Evolutionary conservation across 92 coral and sea anemone genomes (phyloP).

Genomic region (Parazoanthus darwini): DNA sequence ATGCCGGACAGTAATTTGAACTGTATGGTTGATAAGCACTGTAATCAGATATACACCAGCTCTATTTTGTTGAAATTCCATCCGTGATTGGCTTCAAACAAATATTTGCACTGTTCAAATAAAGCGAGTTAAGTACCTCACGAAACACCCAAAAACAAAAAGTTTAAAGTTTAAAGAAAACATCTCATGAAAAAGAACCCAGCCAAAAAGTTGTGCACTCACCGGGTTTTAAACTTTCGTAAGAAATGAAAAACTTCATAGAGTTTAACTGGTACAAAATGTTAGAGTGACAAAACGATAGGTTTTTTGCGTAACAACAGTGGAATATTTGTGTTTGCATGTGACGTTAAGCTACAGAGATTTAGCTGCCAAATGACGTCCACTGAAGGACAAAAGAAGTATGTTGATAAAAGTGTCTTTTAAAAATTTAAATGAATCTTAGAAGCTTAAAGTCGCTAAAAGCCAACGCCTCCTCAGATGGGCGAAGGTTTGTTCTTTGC

Average conservation of each 20-base stretch:
- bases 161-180: too few species aligned
- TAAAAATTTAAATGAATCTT: not conserved
- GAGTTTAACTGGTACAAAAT: not conserved
- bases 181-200: too few species aligned
- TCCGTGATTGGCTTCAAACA: not conserved
- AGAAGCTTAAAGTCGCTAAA: not conserved
- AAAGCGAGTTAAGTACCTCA: not conserved
- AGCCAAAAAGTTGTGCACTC: too few species aligned
- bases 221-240: not conserved
- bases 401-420: too few species aligned
- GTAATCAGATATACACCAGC: not conserved
- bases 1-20: not conserved
- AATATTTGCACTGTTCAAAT: too few species aligned
- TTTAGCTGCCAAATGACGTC: not conserved
- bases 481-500: not conserved
- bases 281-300: not conserved
- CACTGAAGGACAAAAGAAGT: not conserved
- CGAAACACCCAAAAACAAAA: not conserved
- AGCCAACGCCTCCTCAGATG: not conserved
- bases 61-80: too few species aligned
- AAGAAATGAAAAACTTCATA: not conserved
- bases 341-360: not conserved
- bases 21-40: not conserved
- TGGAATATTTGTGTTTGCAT: not conserved
- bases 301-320: not conserved